These are phyloP conservation scores for Hippocampus kuda DNA, from an alignment of 2,797 vertebrate species.

Conservation along the genomic window DNA sequence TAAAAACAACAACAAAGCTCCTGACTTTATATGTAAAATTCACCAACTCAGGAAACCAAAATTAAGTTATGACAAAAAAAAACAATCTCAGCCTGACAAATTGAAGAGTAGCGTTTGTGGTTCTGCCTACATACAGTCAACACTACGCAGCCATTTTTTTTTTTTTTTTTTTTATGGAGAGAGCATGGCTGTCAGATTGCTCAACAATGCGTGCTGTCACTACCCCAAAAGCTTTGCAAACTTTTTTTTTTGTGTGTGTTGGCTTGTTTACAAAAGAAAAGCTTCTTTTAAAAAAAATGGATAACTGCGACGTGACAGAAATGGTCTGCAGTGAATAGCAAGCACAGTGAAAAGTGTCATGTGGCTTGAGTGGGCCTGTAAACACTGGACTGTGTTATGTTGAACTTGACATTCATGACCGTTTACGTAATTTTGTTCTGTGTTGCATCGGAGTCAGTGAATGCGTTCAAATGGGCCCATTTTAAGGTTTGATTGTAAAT, in stretches of 20 bases:
- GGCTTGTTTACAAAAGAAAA: constrained; percentile 10
- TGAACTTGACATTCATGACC: no score
- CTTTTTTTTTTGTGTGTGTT: constrained; percentile 1
- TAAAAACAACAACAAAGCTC: no score
- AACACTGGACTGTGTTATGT: background rate
- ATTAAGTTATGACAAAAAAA: background rate
- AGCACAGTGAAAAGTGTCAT: background rate
- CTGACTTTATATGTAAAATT: background rate
- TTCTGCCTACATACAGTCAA: constrained; percentile 1
- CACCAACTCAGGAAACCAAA: background rate
- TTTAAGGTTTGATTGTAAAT: no score
- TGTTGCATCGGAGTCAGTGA: no score
- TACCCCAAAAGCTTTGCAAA: constrained; percentile 3
- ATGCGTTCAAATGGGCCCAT: no score
- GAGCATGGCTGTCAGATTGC: background rate
- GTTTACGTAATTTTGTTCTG: no score
- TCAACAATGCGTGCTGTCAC: constrained; percentile 8
- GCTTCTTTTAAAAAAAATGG: constrained; percentile 6
- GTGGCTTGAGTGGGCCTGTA: background rate
- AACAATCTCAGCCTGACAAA: constrained; percentile 1
- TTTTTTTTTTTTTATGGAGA: background rate
- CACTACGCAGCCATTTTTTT: background rate
- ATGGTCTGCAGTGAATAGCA: no score
- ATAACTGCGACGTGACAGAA: background rate
- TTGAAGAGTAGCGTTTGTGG: background rate